Evolutionary conservation across 1,140 invertebrate species (phyloP), one percentile per base, ranked within the genome.

Genomic region (Procambarus virginalis): DNA sequence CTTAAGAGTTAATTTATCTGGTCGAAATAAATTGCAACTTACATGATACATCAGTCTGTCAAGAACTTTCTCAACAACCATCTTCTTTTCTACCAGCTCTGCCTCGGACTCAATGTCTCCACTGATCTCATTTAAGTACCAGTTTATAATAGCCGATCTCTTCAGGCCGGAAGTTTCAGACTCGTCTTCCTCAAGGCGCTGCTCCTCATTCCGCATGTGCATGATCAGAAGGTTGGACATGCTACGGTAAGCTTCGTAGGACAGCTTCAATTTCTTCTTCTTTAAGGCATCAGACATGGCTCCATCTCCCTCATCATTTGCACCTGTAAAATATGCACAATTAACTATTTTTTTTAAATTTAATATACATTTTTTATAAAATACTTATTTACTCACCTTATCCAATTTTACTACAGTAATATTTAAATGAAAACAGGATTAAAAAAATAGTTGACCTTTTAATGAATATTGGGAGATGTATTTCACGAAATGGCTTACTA

Each of bases 171-270:
- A 49, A 48, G 73, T 86, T 68, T 84, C 87, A 20, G 80, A 77
- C 9, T 70, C 87, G 12, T 82, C 86, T 55, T 80, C 89, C 86
- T 96, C 95, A 51, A 94, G 94, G 93, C 96, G 95, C 10, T 95
- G 94, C 94, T 99, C 98, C 93, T 97, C 96, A 93, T 95, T 96
- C 92, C 97, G 95, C 96, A 99, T 97, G 93, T 98, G 96, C 75
- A 97, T 94, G 3, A 99, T 96, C 70, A 99, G 95, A 95, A 99
- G 96, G 92, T 99, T 98, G 68, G 98, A 97, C 49, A 99, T 95
- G 88, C 96, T 96, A 94, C 97, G 98, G 94, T 99, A 99, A 78
- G 99, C 97, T 92, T 99, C 98, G 94, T 98, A 99, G 0, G 97
- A 96, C n/a, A 99, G 93, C 45, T 97, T 98, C 49, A 99, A 94